Percentiles rank a stretch among this genome's conserved stretches.
Evolutionary conservation across 2,797 vertebrate species (phyloP).

Genomic region (Euthynnus affinis): DNA sequence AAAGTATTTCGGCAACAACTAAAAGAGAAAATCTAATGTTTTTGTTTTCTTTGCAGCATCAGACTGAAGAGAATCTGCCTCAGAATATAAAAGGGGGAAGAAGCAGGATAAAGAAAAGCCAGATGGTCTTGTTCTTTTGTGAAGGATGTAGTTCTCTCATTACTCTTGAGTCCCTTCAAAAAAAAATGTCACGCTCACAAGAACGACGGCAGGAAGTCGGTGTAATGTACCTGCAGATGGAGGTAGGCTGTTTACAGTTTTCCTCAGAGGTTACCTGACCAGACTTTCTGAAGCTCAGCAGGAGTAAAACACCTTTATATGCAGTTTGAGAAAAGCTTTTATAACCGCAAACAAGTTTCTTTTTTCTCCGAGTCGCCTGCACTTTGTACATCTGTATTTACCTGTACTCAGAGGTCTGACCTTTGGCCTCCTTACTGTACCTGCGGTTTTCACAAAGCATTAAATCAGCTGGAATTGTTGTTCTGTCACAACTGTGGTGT

Average conservation of each 20-base stretch:
- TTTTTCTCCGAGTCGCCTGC: not conserved
- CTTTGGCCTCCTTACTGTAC: not conserved
- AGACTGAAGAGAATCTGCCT: not conserved
- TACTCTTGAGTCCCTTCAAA: not conserved
- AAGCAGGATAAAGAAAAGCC: too few species aligned
- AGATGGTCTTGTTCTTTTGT: too few species aligned
- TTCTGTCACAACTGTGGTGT: not conserved
- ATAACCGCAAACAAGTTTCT: not conserved
- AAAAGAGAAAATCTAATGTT: too few species aligned
- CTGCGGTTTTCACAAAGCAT: not conserved
- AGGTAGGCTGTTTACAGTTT: not conserved
- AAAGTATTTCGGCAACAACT: too few species aligned
- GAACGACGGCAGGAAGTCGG: not conserved
- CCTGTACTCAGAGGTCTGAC: not conserved
- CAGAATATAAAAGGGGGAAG: not conserved
- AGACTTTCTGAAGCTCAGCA: constrained; percentile 5
- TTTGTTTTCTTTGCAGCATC: not conserved
- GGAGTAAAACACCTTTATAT: not conserved
- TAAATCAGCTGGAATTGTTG: too few species aligned
- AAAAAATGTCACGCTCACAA: too few species aligned
- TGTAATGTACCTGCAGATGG: not conserved
- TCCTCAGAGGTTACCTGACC: constrained; percentile 16
- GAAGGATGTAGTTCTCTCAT: too few species aligned
- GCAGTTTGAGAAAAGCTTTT: not conserved
- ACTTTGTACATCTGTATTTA: not conserved